These are phyloP conservation scores for Diadophis punctatus DNA, from an alignment of 2,113 vertebrate genomes.

Conservation along the genomic window DNA sequence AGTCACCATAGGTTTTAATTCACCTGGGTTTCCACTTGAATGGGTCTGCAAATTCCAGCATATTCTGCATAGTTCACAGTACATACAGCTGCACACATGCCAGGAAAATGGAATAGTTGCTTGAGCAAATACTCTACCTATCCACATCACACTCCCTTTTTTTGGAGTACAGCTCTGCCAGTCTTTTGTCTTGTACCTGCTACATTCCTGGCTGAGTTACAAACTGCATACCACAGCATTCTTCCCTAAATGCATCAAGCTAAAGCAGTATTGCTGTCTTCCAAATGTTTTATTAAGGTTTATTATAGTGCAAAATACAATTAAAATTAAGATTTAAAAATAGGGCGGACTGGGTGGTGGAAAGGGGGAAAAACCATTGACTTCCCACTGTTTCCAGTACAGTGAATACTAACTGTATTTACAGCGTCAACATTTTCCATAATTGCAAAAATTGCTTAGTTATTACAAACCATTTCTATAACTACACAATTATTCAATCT, in stretches of 20 bases:
- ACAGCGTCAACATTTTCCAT: background rate
- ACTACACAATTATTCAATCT: background rate
- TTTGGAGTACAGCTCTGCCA: background rate
- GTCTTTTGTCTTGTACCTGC: background rate
- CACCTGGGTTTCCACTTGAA: background rate
- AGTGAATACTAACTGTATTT: background rate
- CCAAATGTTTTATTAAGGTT: background rate
- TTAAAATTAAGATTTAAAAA: background rate
- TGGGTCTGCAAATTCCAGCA: background rate
- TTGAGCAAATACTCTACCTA: background rate
- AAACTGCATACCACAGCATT: background rate
- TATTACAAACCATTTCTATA: background rate
- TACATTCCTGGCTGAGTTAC: background rate
- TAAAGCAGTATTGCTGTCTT: background rate
- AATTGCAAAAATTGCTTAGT: background rate
- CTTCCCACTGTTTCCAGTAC: too few species aligned
- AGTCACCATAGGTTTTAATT: background rate
- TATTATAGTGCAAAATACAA: background rate
- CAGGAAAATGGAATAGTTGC: background rate
- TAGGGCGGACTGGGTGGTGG: rapidly evolving
- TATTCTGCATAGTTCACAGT: background rate
- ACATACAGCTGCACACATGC: background rate
- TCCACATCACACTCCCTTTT: background rate
- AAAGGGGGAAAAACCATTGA: too few species aligned
- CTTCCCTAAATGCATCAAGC: background rate